Evolutionary conservation across 2,888 invertebrate genomes (phyloP), one percentile per base, ranked within the genome.

Genomic region (Seira ritae): DNA sequence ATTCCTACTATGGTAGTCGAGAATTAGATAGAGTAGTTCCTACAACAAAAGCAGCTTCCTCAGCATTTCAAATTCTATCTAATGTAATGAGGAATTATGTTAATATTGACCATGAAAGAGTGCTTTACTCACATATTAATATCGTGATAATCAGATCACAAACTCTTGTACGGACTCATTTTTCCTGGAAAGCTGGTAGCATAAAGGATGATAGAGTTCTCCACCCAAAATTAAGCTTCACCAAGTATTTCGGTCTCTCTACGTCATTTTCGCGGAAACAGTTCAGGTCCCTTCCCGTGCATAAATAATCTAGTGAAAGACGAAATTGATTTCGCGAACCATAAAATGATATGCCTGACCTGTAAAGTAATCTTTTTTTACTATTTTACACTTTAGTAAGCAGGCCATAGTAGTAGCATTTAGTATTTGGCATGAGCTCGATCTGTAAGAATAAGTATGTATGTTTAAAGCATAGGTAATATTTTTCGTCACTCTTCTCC

Each of bases 311-410:
- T 74, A 50, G 50, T 50, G 65, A n/a, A 46, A 74, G 66, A 74
- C 65, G 74, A 74, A 74, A 74, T 74, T 74, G 74, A 74, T 74
- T 74, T 65, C 31, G 42, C 19, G 74, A 74, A 74, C 74, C 66
- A 74, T 65, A 74, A 66, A 31, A 65, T 66, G 46, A 66, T 66
- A 42, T 37, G 23, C 15, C 15, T 65, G 74, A n/a, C 15, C 15
- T 65, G 74, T 66, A 74, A 74, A n/a, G n/a, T n/a, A n/a, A n/a
- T n/a, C 74, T 65, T 46, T 62, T 65, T 17, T 50, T n/a, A n/a
- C 3, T 31, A 4, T 31, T 31, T 31, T 31, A 31, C 31, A 31
- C 31, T 4, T 31, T 4, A 31, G 8, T 31, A n/a, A n/a, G 31
- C 31, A 31, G 31, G 2, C 8, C 31, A 4, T 31, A 8, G 31